Evolutionary conservation across 2,888 invertebrate species (phyloP).

Genomic region (Frankliniella intonsa): DNA sequence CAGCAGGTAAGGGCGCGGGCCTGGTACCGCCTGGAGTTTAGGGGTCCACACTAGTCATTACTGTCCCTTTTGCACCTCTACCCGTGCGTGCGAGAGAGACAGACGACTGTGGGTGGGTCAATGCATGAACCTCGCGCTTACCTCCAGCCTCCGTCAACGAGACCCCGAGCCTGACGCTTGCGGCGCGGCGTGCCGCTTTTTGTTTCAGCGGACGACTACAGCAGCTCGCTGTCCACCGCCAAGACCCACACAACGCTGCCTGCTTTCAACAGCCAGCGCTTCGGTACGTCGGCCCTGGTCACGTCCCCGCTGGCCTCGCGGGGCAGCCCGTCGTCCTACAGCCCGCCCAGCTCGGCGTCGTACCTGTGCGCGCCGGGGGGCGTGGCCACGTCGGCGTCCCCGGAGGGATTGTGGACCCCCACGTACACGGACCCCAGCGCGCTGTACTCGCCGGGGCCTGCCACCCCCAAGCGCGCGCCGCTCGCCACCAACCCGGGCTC

Average conservation of each 20-base stretch:
- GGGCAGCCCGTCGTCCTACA: slow-evolving; percentile 5
- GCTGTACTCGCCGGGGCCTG: not conserved
- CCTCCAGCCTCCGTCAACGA: not conserved
- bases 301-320: not conserved
- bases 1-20: not conserved
- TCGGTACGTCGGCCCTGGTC: not conserved
- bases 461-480: not conserved
- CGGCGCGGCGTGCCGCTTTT: not conserved
- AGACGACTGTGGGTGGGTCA: no score
- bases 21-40: no score
- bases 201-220: not conserved
- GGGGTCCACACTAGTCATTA: no score
- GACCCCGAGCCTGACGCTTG: not conserved
- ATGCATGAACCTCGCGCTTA: not conserved
- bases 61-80: no score
- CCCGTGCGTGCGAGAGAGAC: no score
- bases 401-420: not conserved
- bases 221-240: not conserved
- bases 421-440: not conserved
- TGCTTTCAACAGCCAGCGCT: not conserved
- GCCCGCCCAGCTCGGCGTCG: slow-evolving; percentile 14
- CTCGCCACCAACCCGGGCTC: not conserved
- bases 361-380: not conserved
- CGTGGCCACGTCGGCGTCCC: not conserved
- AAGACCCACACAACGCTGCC: slow-evolving; percentile 5